A percentile compares a stretch with the other conserved stretches of the same genome.
Evolutionary conservation across 1,140 invertebrate genomes (phyloP).

Genomic region (Sweltsa coloradensis): DNA sequence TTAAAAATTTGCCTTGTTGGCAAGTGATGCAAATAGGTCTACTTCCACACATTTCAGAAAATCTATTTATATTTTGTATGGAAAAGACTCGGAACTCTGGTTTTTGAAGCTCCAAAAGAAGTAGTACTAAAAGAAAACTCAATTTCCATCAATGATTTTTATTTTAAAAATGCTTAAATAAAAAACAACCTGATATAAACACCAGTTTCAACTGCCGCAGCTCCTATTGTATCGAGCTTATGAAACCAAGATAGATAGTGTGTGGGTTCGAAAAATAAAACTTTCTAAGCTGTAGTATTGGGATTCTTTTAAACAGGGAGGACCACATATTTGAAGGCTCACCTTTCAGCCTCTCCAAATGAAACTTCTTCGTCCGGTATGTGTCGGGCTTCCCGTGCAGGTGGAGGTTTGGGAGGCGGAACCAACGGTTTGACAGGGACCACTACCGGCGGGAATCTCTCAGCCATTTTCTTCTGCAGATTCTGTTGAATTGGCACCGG

Average conservation of each 20-base stretch:
- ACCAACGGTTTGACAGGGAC: constrained; percentile 29
- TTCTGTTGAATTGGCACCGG: constrained; percentile 91
- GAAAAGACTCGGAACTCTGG: too few relatives aligned
- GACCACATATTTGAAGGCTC: too few relatives aligned
- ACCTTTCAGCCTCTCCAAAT: constrained; percentile 36
- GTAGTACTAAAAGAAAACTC: too few relatives aligned
- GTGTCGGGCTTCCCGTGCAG: constrained; percentile 26
- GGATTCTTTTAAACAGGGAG: background rate
- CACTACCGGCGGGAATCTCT: constrained; percentile 37
- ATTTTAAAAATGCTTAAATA: too few relatives aligned
- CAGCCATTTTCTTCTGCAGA: constrained; percentile 59
- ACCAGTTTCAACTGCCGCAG: too few relatives aligned
- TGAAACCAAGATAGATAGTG: background rate
- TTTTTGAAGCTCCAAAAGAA: too few relatives aligned
- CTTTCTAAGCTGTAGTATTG: background rate
- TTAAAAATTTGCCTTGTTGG: too few relatives aligned
- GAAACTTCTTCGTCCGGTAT: constrained; percentile 38
- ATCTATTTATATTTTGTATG: too few relatives aligned
- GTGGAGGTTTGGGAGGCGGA: constrained; percentile 18
- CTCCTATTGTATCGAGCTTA: constrained; percentile 3
- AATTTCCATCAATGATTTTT: too few relatives aligned
- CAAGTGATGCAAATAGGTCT: too few relatives aligned
- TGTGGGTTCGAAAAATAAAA: background rate
- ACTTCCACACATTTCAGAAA: too few relatives aligned
- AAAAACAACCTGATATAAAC: too few relatives aligned